Conservation (phyloP, 2,888 invertebrate genomes). For the Platycheirus rosarum region DNA sequence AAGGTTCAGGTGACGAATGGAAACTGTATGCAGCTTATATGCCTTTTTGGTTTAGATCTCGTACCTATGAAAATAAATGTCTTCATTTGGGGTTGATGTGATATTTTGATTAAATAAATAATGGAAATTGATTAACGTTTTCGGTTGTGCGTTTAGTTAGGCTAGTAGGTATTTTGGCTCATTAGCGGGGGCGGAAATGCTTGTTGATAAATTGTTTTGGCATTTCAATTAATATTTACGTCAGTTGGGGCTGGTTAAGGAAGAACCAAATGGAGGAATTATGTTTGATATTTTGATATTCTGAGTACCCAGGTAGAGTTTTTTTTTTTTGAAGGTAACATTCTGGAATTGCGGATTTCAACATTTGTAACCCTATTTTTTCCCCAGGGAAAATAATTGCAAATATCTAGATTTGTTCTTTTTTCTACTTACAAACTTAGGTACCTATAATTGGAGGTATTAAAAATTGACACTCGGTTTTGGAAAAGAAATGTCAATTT, state of each 20-base stretch:
- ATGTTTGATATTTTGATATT: too few species aligned
- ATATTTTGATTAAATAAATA: slow-evolving; percentile 71
- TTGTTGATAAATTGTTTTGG: slow-evolving; percentile 40
- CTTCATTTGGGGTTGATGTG: slow-evolving; percentile 67
- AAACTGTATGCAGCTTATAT: slow-evolving; percentile 31
- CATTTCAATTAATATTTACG: slow-evolving; percentile 26
- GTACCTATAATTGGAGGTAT: too few species aligned
- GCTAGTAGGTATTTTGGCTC: slow-evolving; percentile 5
- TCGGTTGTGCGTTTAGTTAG: slow-evolving; percentile 14
- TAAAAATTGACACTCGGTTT: too few species aligned
- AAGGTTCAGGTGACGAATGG: slow-evolving; percentile 56
- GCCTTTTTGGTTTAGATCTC: slow-evolving; percentile 16
- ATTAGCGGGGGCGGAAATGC: slow-evolving; percentile 38
- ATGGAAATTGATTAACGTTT: slow-evolving; percentile 63
- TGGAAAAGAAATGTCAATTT: too few species aligned
- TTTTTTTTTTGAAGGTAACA: too few species aligned
- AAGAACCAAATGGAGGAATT: too few species aligned
- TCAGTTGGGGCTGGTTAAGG: not conserved
- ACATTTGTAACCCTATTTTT: too few species aligned
- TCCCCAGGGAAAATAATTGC: too few species aligned
- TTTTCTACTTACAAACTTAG: too few species aligned
- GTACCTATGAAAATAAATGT: slow-evolving; percentile 46
- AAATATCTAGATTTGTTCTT: too few species aligned
- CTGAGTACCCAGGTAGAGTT: too few species aligned
- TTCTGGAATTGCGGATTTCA: too few species aligned